phyloP scores from a whole-genome alignment of 2,113 vertebrate genomes.

The Anguilla rostrata region DNA sequence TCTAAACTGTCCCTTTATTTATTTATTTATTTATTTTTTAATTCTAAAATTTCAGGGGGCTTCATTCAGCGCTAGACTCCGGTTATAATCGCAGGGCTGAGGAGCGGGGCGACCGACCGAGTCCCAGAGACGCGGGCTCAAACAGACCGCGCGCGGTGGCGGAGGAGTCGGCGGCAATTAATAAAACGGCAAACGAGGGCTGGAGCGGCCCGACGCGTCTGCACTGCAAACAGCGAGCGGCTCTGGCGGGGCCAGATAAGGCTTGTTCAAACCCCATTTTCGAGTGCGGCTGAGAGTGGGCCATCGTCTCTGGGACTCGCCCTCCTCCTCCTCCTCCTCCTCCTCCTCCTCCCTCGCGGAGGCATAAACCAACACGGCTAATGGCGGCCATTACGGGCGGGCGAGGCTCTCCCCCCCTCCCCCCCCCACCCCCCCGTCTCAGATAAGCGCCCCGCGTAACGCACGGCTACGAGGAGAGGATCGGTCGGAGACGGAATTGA shows the following conservation, averaged over 20 bases:
- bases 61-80: constrained; percentile 55
- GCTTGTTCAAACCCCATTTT: constrained; percentile 54
- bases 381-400: constrained; percentile 47
- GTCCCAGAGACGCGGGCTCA: constrained; percentile 50
- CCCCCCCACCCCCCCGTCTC: constrained; percentile 20
- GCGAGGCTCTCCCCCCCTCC: constrained; percentile 24
- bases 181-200: constrained; percentile 39
- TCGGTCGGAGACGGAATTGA: constrained; percentile 28
- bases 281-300: constrained; percentile 43
- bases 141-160: constrained; percentile 40
- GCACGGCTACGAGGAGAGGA: constrained; percentile 40
- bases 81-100: constrained; percentile 39
- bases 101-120: constrained; percentile 40
- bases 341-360: constrained; percentile 29
- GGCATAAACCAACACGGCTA: constrained; percentile 41
- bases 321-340: too few relatives aligned
- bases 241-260: constrained; percentile 51
- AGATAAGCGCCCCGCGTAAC: constrained; percentile 35
- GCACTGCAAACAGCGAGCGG: constrained; percentile 49
- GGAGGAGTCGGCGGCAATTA: constrained; percentile 43
- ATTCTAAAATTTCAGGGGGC: constrained; percentile 40
- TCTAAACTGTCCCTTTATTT: neutral
- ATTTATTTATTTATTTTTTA: neutral
- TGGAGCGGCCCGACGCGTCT: constrained; percentile 44
- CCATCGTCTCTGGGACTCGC: too few relatives aligned